Conservation (phyloP, 2,888 invertebrate species). For the Alviniconcha strummeri region DNA sequence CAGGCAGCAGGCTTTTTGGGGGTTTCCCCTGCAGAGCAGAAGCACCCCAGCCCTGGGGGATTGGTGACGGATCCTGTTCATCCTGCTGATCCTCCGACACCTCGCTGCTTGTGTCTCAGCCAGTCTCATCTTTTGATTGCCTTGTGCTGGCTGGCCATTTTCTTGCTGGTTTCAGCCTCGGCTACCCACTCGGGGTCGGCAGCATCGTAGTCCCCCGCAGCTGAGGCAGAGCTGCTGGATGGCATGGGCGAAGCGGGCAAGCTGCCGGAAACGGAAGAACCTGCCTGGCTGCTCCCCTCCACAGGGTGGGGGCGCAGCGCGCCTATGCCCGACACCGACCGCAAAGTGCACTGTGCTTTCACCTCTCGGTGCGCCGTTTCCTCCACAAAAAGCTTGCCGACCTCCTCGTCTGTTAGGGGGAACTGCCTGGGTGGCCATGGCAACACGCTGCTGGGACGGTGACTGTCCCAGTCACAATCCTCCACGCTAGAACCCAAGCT, state of each 20-base stretch:
- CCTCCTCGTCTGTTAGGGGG: slow-evolving; percentile 63
- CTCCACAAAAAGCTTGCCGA: slow-evolving; percentile 53
- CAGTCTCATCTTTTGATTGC: slow-evolving; percentile 23
- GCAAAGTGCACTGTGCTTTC: slow-evolving; percentile 7
- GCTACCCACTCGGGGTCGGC: slow-evolving; percentile 69
- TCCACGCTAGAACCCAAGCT: slow-evolving; percentile 44
- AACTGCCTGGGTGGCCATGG: slow-evolving; percentile 65
- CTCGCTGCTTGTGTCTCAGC: not conserved
- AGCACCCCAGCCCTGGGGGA: not conserved
- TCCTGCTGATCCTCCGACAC: not conserved
- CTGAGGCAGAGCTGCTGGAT: slow-evolving; percentile 57
- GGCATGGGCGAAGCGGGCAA: slow-evolving; percentile 56
- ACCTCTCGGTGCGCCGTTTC: not conserved
- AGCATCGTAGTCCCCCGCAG: slow-evolving; percentile 57
- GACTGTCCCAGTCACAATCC: slow-evolving; percentile 37
- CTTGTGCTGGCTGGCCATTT: slow-evolving; percentile 5
- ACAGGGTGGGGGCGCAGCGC: slow-evolving; percentile 1
- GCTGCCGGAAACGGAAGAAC: slow-evolving; percentile 41
- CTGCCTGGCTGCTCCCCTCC: slow-evolving; percentile 29
- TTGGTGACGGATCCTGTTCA: not conserved
- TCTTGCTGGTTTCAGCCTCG: not conserved
- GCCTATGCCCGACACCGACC: not conserved
- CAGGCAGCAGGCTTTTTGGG: no score
- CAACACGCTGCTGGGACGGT: slow-evolving; percentile 37
- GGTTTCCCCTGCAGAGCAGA: no score